Evolutionary conservation across 2,888 invertebrate genomes (phyloP).

Genomic region (Vanessa cardui): DNA sequence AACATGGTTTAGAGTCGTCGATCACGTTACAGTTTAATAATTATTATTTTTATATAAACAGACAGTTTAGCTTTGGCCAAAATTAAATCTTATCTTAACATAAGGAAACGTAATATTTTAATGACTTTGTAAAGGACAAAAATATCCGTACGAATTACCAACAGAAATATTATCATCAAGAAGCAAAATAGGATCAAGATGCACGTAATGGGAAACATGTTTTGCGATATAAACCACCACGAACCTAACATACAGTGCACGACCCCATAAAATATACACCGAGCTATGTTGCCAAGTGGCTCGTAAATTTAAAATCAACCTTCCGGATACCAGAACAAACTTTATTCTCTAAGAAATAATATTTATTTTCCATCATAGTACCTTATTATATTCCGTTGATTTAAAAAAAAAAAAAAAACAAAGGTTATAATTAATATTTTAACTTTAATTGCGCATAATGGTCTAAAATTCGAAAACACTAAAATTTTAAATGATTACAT

Average conservation of each 20-base stretch:
- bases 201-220: slow-evolving; percentile 41
- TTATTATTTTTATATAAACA: not conserved
- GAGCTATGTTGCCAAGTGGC: slow-evolving; percentile 2
- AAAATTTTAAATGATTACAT: no score
- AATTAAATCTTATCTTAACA: not conserved
- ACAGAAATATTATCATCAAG: not conserved
- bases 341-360: no score
- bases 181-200: not conserved
- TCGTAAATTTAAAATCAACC: not conserved
- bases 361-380: no score
- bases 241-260: slow-evolving; percentile 50
- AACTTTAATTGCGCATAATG: no score
- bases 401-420: no score
- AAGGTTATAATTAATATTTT: no score
- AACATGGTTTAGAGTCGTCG: not conserved
- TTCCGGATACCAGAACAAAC: no score
- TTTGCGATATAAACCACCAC: slow-evolving; percentile 35
- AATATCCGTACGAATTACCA: not conserved
- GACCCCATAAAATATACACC: slow-evolving; percentile 49
- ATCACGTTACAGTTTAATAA: not conserved
- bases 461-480: no score
- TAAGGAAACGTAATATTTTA: no score
- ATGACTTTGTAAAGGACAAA: not conserved
- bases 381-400: no score
- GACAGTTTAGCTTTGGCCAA: not conserved